phyloP scores from a whole-genome alignment of 1,140 invertebrate species.

The Reticulitermes speratus region DNA sequence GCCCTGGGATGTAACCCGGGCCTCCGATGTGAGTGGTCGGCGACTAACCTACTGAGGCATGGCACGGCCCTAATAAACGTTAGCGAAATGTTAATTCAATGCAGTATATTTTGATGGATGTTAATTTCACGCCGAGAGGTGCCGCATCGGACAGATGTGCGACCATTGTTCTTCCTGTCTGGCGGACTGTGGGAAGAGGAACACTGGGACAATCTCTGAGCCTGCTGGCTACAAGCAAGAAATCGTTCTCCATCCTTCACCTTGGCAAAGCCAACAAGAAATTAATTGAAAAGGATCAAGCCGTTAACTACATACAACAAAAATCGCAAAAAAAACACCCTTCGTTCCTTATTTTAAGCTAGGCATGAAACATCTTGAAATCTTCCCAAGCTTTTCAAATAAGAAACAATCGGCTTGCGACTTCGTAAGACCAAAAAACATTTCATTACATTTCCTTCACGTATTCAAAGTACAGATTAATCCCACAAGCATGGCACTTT shows the following conservation, averaged over 20 bases:
- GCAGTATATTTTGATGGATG: too few relatives aligned
- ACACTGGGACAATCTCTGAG: background rate
- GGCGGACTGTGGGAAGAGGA: background rate
- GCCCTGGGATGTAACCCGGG: too few relatives aligned
- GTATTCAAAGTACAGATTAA: background rate
- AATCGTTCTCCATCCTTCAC: background rate
- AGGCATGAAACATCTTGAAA: background rate
- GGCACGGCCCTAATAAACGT: too few relatives aligned
- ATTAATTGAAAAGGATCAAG: conserved; percentile 2
- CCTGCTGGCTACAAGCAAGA: background rate
- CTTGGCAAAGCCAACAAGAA: background rate
- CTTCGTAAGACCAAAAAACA: background rate
- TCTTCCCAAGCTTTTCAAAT: background rate
- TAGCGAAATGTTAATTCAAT: too few relatives aligned
- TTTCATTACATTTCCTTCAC: conserved; percentile 15
- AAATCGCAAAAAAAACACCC: background rate
- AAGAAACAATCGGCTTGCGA: background rate
- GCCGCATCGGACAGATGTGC: background rate
- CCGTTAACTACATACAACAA: background rate
- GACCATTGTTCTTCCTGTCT: background rate
- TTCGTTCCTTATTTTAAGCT: background rate
- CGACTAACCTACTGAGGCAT: too few relatives aligned
- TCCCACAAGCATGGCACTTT: background rate
- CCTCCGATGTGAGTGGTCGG: too few relatives aligned
- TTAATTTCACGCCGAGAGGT: too few relatives aligned